phyloP scores from a whole-genome alignment of 2,113 vertebrate species.

The Odocoileus hemionus region DNA sequence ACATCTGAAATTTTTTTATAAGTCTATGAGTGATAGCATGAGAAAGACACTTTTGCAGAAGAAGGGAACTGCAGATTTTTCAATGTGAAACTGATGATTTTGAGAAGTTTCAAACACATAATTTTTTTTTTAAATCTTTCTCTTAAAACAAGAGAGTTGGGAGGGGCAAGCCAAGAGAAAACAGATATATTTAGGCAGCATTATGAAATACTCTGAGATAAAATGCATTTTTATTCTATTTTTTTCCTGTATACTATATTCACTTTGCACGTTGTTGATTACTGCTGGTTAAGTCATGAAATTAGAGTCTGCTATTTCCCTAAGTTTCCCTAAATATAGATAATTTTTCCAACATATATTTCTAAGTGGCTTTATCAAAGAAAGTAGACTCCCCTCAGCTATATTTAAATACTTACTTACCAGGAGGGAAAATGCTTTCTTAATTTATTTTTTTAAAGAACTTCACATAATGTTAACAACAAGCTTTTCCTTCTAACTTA shows the following conservation, averaged over 20 bases:
- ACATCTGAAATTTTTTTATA: neutral
- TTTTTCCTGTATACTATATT: neutral
- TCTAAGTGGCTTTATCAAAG: neutral
- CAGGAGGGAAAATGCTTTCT: neutral
- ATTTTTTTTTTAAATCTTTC: neutral
- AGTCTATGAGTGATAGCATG: neutral
- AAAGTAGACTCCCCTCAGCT: neutral
- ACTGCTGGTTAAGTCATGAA: neutral
- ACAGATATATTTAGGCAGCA: slow-evolving; percentile 37
- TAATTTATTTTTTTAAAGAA: neutral
- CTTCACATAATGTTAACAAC: neutral
- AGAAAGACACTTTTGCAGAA: neutral
- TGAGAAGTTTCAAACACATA: neutral
- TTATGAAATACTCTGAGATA: slow-evolving; percentile 2
- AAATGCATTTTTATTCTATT: neutral
- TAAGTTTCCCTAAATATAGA: neutral
- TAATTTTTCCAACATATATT: neutral
- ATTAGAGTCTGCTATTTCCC: neutral
- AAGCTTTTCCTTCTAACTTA: neutral
- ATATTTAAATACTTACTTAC: neutral
- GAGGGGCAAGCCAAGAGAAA: neutral
- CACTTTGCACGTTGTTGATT: neutral
- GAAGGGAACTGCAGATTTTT: neutral
- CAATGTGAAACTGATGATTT: neutral
- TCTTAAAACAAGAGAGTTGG: neutral